These are phyloP conservation scores for Tribolium madens DNA, from an alignment of 1,140 invertebrate genomes.

Conservation along the genomic window DNA sequence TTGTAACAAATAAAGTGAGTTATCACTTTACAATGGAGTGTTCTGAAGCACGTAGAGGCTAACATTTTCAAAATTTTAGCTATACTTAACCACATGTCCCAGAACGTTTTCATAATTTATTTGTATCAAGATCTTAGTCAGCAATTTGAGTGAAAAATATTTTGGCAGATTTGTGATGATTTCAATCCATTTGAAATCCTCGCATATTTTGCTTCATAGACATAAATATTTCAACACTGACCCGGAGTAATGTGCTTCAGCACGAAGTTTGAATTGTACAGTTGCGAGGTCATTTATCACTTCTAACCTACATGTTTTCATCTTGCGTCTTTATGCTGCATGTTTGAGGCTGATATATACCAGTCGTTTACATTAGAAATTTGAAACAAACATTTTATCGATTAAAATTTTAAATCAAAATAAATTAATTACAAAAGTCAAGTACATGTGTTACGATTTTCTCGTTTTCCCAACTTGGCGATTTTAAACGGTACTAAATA, in stretches of 20 bases:
- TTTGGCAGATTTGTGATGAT: neutral
- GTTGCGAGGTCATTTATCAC: constrained; percentile 14
- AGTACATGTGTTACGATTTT: constrained; percentile 10
- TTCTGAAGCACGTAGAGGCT: neutral
- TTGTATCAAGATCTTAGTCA: neutral
- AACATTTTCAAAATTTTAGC: neutral
- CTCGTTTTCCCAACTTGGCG: neutral
- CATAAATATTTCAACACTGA: constrained; percentile 37
- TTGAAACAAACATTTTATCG: neutral
- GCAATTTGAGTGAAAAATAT: neutral
- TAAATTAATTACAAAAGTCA: constrained; percentile 30
- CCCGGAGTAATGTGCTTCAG: constrained; percentile 16
- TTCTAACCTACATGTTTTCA: constrained; percentile 31
- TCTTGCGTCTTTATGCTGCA: constrained; percentile 21
- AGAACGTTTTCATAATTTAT: too few relatives aligned
- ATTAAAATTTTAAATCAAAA: constrained; percentile 1
- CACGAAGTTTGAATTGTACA: constrained; percentile 32
- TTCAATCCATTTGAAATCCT: constrained; percentile 16
- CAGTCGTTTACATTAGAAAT: constrained; percentile 2
- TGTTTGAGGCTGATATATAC: neutral
- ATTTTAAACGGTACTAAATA: constrained; percentile 26
- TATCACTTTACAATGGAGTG: constrained; percentile 1
- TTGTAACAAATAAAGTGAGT: constrained; percentile 7
- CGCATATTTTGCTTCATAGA: constrained; percentile 7
- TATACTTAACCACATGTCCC: neutral